Conservation (phyloP, 2,888 invertebrate genomes). For the Kryphioiulus occultus region DNA sequence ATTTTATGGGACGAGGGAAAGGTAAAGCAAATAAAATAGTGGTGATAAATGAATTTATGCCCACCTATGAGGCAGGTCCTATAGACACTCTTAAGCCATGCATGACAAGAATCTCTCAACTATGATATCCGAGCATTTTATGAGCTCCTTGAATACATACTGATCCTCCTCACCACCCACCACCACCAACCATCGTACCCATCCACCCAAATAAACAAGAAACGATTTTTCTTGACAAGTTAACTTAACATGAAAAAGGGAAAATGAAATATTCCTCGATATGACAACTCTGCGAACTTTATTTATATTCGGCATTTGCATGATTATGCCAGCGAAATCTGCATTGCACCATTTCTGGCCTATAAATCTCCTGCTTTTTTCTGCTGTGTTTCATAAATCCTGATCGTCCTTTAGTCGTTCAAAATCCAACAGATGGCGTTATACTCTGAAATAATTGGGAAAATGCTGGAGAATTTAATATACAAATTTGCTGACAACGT, state of each 20-base stretch:
- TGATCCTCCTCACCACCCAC: neutral
- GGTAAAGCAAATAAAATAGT: constrained; percentile 34
- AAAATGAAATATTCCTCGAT: constrained; percentile 39
- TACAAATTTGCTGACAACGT: too few relatives aligned
- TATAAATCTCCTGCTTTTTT: constrained; percentile 9
- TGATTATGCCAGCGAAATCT: neutral
- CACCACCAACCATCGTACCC: too few relatives aligned
- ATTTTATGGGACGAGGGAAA: constrained; percentile 32
- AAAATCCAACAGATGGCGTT: neutral
- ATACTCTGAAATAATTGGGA: too few relatives aligned
- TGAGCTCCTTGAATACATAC: constrained; percentile 30
- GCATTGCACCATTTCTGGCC: constrained; percentile 24
- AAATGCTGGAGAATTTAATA: too few relatives aligned
- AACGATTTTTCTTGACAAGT: constrained; percentile 36
- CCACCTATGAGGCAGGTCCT: neutral
- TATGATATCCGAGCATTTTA: constrained; percentile 1
- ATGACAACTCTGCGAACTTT: constrained; percentile 31
- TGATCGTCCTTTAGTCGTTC: neutral
- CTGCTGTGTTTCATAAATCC: neutral
- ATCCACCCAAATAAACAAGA: neutral
- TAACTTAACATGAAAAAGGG: constrained; percentile 21
- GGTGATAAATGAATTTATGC: constrained; percentile 39
- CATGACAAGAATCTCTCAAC: constrained; percentile 36
- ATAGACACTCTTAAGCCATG: neutral
- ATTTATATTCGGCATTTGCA: constrained; percentile 21